Percentiles rank a stretch among this genome's conserved stretches.
These are phyloP conservation scores for Conus betulinus DNA, from an alignment of 1,140 invertebrate genomes.

Conservation along the genomic window DNA sequence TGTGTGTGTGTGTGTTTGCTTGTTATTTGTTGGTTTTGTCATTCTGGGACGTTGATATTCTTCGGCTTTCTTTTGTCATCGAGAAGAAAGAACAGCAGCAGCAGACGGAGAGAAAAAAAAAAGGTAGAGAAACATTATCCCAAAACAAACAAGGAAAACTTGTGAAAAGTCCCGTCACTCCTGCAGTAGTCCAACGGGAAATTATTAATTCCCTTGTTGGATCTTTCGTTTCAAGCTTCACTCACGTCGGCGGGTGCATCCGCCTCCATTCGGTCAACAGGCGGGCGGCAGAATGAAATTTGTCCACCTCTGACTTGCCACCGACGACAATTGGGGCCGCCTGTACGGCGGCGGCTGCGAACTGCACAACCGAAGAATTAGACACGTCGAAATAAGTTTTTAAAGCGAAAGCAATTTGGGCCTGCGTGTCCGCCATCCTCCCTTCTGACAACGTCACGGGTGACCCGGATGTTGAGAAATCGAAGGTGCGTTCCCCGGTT, in stretches of 20 bases:
- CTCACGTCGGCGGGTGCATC: neutral
- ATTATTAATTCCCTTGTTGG: neutral
- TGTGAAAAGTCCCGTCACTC: neutral
- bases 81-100: neutral
- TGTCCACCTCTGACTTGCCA: neutral
- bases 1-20: too few relatives aligned
- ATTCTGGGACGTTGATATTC: too few relatives aligned
- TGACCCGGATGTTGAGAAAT: constrained; percentile 2
- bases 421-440: neutral
- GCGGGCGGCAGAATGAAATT: neutral
- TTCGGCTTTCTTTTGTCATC: too few relatives aligned
- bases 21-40: too few relatives aligned
- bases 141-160: neutral
- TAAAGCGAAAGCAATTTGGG: constrained; percentile 3
- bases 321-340: neutral
- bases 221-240: neutral
- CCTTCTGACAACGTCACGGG: neutral
- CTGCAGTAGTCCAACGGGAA: neutral
- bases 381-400: neutral
- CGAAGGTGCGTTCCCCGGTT: neutral
- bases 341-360: neutral
- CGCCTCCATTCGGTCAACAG: neutral
- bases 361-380: neutral
- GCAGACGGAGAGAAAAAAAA: neutral
- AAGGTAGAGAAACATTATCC: neutral